Percentiles rank a stretch among this genome's conserved stretches.
Evolutionary conservation across 2,888 invertebrate species (phyloP).

Genomic region (Apantesis nais): DNA sequence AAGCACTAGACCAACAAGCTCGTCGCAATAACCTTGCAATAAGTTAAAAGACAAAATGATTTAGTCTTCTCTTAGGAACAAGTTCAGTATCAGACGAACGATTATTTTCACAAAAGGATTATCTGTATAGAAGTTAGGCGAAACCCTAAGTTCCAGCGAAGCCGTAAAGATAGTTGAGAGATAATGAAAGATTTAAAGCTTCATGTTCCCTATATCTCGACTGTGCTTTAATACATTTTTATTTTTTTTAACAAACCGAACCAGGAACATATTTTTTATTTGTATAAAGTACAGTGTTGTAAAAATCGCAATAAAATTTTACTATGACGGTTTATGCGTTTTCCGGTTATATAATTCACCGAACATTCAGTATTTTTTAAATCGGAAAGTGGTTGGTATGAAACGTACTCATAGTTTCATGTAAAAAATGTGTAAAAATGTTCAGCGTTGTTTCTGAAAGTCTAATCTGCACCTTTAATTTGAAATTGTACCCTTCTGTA

Average conservation of each 20-base stretch:
- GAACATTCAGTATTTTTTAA: constrained; percentile 1
- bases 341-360: constrained; percentile 13
- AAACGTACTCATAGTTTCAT: constrained; percentile 2
- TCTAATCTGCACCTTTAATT: background rate
- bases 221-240: constrained; percentile 54
- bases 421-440: constrained; percentile 3
- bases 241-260: constrained; percentile 38
- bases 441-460: background rate
- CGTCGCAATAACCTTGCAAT: no score
- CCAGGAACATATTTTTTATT: constrained; percentile 41
- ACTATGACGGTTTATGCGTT: constrained; percentile 27
- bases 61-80: constrained; percentile 2
- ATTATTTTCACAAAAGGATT: constrained; percentile 30
- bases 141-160: constrained; percentile 34
- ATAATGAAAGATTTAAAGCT: constrained; percentile 60
- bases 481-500: background rate
- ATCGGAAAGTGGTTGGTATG: background rate
- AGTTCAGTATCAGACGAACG: constrained; percentile 11
- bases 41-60: constrained; percentile 9
- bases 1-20: no score
- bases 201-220: constrained; percentile 40
- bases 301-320: constrained; percentile 34
- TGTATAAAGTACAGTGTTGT: constrained; percentile 27
- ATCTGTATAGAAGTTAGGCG: constrained; percentile 25
- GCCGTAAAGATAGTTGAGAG: constrained; percentile 52